Evolutionary conservation across 2,113 vertebrate species (phyloP).

Genomic region (Anser brachyrhynchus): DNA sequence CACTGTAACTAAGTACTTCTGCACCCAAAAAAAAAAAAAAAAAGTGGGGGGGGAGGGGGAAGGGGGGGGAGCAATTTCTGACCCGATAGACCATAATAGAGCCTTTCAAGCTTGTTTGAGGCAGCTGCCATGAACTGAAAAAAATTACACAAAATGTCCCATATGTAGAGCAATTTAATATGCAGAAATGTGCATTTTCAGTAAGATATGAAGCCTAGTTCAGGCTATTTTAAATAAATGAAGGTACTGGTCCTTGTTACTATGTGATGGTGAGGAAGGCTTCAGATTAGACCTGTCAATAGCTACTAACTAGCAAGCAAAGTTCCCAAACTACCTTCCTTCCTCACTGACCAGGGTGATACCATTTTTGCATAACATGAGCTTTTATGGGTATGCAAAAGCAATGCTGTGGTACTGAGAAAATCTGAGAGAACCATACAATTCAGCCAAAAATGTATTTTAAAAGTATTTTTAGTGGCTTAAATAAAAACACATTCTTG

Average conservation of each 20-base stretch:
- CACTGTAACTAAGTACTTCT: slow-evolving; percentile 70
- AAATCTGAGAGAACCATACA: slow-evolving; percentile 20
- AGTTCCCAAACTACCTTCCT: neutral
- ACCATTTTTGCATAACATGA: neutral
- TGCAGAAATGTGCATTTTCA: slow-evolving; percentile 58
- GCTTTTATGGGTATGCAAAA: slow-evolving; percentile 42
- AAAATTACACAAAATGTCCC: slow-evolving; percentile 40
- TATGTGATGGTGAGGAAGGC: slow-evolving; percentile 8
- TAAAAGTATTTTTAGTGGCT: slow-evolving; percentile 56
- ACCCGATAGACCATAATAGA: slow-evolving; percentile 41
- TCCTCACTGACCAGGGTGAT: neutral
- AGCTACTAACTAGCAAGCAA: slow-evolving; percentile 33
- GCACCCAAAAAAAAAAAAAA: slow-evolving; percentile 40
- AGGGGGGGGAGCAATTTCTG: neutral
- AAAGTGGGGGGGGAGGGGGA: neutral
- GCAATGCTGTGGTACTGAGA: neutral
- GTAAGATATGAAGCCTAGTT: slow-evolving; percentile 60
- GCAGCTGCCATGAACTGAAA: slow-evolving; percentile 47
- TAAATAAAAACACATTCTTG: slow-evolving; percentile 53
- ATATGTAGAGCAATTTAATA: slow-evolving; percentile 52
- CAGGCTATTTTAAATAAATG: slow-evolving; percentile 29
- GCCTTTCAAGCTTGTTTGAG: slow-evolving; percentile 64
- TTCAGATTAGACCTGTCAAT: slow-evolving; percentile 45
- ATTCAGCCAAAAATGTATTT: slow-evolving; percentile 54
- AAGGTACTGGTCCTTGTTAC: slow-evolving; percentile 9